Evolutionary conservation across 1,140 invertebrate species (phyloP).

Genomic region (Drosophila truncata): DNA sequence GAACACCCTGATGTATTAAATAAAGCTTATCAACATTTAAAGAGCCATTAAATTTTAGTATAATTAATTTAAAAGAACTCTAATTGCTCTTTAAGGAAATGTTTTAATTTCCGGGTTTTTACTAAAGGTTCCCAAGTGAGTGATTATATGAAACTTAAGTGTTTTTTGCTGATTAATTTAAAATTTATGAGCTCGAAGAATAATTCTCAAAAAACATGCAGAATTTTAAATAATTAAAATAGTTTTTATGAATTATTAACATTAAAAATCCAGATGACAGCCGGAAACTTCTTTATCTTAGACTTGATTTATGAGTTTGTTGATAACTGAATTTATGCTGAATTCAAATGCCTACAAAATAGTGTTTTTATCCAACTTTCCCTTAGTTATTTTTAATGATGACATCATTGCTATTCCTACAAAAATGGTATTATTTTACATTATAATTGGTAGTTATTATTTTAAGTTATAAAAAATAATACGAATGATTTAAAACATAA

Average conservation of each 20-base stretch:
- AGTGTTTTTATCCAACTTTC: neutral
- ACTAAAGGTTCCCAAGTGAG: neutral
- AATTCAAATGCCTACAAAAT: neutral
- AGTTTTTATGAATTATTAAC: neutral
- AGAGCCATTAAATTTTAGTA: conserved; percentile 8
- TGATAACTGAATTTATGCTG: neutral
- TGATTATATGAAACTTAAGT: neutral
- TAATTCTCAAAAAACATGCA: neutral
- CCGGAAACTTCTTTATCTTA: neutral
- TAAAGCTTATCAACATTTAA: conserved; percentile 28
- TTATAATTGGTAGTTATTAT: neutral
- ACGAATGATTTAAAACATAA: neutral
- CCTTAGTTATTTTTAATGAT: neutral
- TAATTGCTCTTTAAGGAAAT: conserved; percentile 12
- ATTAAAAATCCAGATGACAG: neutral
- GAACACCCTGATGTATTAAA: neutral
- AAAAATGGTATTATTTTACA: neutral
- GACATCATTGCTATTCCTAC: neutral
- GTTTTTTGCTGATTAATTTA: neutral
- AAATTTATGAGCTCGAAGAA: neutral
- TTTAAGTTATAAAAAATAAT: neutral
- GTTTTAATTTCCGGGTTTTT: neutral
- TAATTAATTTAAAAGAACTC: neutral
- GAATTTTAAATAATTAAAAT: neutral
- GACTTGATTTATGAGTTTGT: neutral